phyloP scores from a whole-genome alignment of 2,797 vertebrate genomes.

The Cynodonichthys magdalenae region DNA sequence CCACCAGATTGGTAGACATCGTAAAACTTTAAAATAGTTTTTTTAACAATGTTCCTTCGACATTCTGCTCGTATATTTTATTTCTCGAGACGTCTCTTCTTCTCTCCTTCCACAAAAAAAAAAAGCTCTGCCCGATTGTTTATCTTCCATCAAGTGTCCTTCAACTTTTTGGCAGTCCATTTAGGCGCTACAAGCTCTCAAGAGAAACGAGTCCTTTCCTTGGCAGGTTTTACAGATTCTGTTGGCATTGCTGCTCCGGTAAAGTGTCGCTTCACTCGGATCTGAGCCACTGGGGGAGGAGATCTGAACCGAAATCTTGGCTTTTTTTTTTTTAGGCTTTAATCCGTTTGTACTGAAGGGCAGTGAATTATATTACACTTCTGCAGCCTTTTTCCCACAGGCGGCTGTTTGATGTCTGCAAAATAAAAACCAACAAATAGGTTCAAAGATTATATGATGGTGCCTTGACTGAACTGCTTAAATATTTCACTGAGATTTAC shows the following conservation, averaged over 20 bases:
- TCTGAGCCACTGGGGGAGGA: slow-evolving; percentile 6
- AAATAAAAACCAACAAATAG: no score
- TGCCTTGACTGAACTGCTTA: not conserved
- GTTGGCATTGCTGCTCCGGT: not conserved
- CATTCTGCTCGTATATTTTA: not conserved
- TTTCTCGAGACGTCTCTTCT: not conserved
- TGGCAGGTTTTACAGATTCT: slow-evolving; percentile 12
- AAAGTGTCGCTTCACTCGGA: slow-evolving; percentile 23
- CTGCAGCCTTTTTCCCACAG: not conserved
- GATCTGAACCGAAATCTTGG: slow-evolving; percentile 5
- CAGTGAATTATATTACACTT: not conserved
- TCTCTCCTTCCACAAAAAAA: not conserved
- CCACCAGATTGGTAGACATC: no score
- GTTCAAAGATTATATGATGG: not conserved
- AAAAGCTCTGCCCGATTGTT: slow-evolving; percentile 17
- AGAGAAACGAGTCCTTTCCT: slow-evolving; percentile 1
- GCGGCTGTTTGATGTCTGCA: no score
- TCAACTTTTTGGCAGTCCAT: slow-evolving; percentile 26
- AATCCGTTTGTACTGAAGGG: not conserved
- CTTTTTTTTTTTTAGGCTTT: slow-evolving; percentile 19
- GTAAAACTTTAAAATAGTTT: not conserved
- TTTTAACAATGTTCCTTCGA: not conserved
- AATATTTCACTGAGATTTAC: not conserved
- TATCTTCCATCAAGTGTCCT: slow-evolving; percentile 18
- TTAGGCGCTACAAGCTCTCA: slow-evolving; percentile 8